Evolutionary conservation across 2,888 invertebrate species (phyloP), one percentile per base, ranked within the genome.

Genomic region (Camptogramma bilineatum): DNA sequence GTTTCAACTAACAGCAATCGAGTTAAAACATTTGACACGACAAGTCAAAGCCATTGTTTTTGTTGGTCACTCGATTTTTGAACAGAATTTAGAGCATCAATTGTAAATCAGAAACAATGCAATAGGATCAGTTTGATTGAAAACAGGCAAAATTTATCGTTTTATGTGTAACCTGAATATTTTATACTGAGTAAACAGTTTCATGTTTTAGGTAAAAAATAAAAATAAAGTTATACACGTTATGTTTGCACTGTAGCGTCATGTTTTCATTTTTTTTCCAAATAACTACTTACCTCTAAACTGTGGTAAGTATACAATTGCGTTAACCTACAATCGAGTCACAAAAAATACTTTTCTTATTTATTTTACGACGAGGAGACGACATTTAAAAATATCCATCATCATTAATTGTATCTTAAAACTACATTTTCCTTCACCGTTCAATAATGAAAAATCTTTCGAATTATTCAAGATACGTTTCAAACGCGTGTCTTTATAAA

Each of bases 11-110:
- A 9, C 42, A 42, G 7, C 16, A 13, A 16, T n/a, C 16, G 4
- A 42, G 10, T n/a, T 16, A 39, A 16, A 42, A 52, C 7, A 52
- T 21, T 53, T 19, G 4, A 34, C 4, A 39, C 7, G 18, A 8
- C 52, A 18, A 52, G 31, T 53, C 19, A 9, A 52, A 44, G n/a
- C 53, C 4, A 17, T 16, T 24, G 19, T 44, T 24, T 42, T 42
- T n/a, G 7, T 42, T 42, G 42, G 0, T 3, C 42, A 42, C 42
- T 42, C 42, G 42, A 42, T 16, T 42, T 44, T 24, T 16, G 17
- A 44, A 53, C 39, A 21, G 19, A 13, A 53, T 10, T 53, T 31
- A 4, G 19, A 52, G 21, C 42, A 44, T 44, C 2, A 28, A 44
- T 18, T 42, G 42, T 52, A 17, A 34, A 34, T 52, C 9, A 4